Evolutionary conservation across 2,888 invertebrate genomes (phyloP).

Genomic region (Caenorhabditis sp.): DNA sequence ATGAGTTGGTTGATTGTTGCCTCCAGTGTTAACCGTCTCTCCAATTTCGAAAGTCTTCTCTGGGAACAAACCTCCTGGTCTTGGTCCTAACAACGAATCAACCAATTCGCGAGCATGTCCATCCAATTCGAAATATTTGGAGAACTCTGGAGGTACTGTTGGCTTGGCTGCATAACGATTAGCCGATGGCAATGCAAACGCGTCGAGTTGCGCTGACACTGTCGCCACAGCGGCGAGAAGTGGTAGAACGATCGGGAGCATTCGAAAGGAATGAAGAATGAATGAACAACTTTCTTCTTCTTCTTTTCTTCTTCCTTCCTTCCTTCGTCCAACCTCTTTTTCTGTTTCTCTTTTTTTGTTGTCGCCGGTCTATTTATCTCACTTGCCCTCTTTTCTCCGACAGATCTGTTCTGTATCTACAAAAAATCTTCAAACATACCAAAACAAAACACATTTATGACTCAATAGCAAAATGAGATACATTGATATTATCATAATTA

Average conservation of each 20-base stretch:
- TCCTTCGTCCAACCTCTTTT: constrained; percentile 22
- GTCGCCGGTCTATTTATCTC: constrained; percentile 1
- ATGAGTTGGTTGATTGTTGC: constrained; percentile 46
- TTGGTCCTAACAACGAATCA: constrained; percentile 67
- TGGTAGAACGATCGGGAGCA: constrained; percentile 37
- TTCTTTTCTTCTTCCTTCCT: constrained; percentile 27
- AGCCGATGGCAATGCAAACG: constrained; percentile 57
- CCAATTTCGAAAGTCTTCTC: constrained; percentile 70
- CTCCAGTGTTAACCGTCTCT: constrained; percentile 27
- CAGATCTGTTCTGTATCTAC: background rate
- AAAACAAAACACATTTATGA: constrained; percentile 4
- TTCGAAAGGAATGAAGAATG: constrained; percentile 7
- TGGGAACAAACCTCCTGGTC: constrained; percentile 70
- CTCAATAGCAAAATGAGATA: constrained; percentile 33
- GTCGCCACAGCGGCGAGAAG: constrained; percentile 23
- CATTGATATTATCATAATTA: constrained; percentile 6
- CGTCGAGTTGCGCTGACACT: constrained; percentile 44
- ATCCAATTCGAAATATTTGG: constrained; percentile 69
- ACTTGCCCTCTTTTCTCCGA: background rate
- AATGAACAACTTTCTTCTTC: background rate
- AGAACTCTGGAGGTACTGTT: constrained; percentile 68
- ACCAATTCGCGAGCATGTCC: constrained; percentile 70
- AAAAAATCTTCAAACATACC: background rate
- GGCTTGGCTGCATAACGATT: constrained; percentile 66
- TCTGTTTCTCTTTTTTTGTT: constrained; percentile 3